Evolutionary conservation across 2,888 invertebrate genomes (phyloP), one percentile per base, ranked within the genome.

Genomic region (Acleris holmiana): DNA sequence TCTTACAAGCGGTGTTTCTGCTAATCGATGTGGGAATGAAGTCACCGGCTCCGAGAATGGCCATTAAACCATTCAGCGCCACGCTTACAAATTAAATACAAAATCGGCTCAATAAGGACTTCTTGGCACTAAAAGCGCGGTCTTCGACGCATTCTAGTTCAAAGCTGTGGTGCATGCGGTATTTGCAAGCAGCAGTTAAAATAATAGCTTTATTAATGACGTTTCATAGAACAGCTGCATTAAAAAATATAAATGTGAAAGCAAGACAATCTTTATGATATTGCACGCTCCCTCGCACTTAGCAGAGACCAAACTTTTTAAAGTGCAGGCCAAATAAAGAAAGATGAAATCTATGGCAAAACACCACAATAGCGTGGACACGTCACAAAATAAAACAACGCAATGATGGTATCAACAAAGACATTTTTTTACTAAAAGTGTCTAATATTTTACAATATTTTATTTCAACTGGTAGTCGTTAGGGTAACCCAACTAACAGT

Each of bases 341-440:
- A 75, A 78, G 79, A 80, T 78, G 73, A 82, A 84, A 83, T 80
- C 82, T 83, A 83, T 85, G 81, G 83, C 83, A 77, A 79, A 77
- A 73, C 60, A 76, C 35, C 35, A 35, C 35, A 35, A 35, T 86
- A 79, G 83, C 81, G 80, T 80, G 82, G 83, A 85, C 84, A 83
- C 76, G 76, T 35, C 84, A 80, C 85, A 79, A 84, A 83, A 80
- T 83, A 81, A 82, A 84, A 83, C 85, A 85, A 81, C 83, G 79
- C 79, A 71, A 77, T 78, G 84, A 84, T 80, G 80, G 76, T 76
- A 74, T 70, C 58, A 74, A 76, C 68, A 55, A 58, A 51, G 62
- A 69, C 70, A 67, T 68, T 51, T 66, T 63, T 67, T 50, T 44
- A 68, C 84, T 83, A 68, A 82, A 84, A 75, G 79, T 68, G 80